Evolutionary conservation across 2,113 vertebrate genomes (phyloP), one percentile per base, ranked within the genome.

Genomic region (Phainopepla nitens): DNA sequence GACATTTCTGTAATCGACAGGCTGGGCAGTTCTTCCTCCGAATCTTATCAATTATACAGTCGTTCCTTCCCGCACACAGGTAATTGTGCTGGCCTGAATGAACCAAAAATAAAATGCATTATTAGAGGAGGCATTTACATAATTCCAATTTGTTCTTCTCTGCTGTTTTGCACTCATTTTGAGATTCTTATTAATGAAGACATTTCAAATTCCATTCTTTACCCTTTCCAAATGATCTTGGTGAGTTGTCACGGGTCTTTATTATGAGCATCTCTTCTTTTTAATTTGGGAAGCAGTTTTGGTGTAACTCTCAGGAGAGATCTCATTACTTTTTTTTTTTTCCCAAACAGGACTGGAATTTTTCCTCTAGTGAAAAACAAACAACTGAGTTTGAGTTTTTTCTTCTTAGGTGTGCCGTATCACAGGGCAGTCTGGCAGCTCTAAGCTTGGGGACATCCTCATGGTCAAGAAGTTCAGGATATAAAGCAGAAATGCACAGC

Each of bases 1-100:
- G 99, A 98, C 99, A 99, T 98, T 99, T 99, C 97, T 99, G 99
- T 98, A 99, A 98, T 68, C 99, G 98, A 95, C 99, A 99, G 33
- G 99, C 99, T n/a, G 99, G 99, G 96, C 99, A 99, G 97, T 99
- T 99, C 98, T 99, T 99, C 97, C 99, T 98, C 68, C 99, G 98
- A 97, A 99, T 99, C 98, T 99, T 99, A 97, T 99, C 99, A 97
- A 99, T 99, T 97, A 99, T 99, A 91, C 99, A 99, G 97, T 99
- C 99, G 44, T 99, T 99, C 96, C 99, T 99, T 87, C 99, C 99
- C 29, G 99, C 99, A 94, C 99, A 99, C 96, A 99, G 98, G 98
- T 99, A 99, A 98, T 99, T 99, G 98, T 99, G 99, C 98, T 99
- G 99, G 96, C 99, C 99, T 99, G 96, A 95, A 97, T 61, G 61